Evolutionary conservation across 2,797 vertebrate species (phyloP).

Genomic region (Enteromius paludinosus): DNA sequence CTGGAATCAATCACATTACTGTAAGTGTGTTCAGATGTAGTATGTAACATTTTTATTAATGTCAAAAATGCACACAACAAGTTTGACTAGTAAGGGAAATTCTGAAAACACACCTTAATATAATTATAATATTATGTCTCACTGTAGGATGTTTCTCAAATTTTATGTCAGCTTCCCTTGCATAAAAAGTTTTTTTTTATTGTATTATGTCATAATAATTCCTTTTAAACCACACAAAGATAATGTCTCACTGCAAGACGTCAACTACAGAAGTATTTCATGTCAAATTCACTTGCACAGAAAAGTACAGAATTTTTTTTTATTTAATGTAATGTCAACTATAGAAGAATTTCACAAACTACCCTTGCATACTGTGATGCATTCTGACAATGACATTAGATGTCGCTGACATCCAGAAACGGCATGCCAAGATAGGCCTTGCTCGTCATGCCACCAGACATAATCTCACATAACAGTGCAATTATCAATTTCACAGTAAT

Average conservation of each 20-base stretch:
- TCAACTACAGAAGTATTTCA: not conserved
- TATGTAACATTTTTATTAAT: too few species aligned
- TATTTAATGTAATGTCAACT: not conserved
- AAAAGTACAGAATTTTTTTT: too few species aligned
- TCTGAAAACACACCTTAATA: not conserved
- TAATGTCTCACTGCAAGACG: not conserved
- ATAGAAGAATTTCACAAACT: too few species aligned
- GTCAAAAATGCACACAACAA: too few species aligned
- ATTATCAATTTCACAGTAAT: slow-evolving; percentile 61
- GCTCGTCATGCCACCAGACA: slow-evolving; percentile 54
- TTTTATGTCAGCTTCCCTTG: not conserved
- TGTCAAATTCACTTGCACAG: not conserved
- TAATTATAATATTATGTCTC: not conserved
- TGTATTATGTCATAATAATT: not conserved
- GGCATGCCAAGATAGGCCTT: slow-evolving; percentile 54
- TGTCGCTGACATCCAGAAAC: slow-evolving; percentile 52
- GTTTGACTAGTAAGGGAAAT: too few species aligned
- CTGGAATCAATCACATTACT: too few species aligned
- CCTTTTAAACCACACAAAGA: not conserved
- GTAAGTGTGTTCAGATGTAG: too few species aligned
- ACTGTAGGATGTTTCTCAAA: not conserved
- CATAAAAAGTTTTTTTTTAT: not conserved
- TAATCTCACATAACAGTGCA: slow-evolving; percentile 57
- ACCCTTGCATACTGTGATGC: slow-evolving; percentile 31
- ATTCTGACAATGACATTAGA: slow-evolving; percentile 53